Conservation (phyloP, 2,113 vertebrate species). For the Dascyllus trimaculatus region DNA sequence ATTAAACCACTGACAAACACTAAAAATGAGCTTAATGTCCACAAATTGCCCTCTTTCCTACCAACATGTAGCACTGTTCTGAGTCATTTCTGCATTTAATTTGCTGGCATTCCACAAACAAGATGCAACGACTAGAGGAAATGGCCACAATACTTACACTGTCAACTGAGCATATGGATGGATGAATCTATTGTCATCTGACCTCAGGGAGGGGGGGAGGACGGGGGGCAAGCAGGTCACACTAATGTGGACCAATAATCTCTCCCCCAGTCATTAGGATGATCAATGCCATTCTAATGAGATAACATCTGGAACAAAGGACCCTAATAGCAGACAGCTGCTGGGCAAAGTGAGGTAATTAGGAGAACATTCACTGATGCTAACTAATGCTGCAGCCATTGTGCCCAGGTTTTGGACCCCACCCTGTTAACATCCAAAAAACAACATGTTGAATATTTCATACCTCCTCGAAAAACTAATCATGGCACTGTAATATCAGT, state of each 20-base stretch:
- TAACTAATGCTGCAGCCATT: conserved; percentile 75
- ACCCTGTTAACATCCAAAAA: conserved; percentile 70
- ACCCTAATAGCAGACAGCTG: conserved; percentile 86
- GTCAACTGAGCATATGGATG: conserved; percentile 65
- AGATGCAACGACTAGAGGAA: conserved; percentile 14
- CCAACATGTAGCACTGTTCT: background rate
- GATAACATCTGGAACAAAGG: conserved; percentile 87
- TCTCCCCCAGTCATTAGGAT: conserved; percentile 79
- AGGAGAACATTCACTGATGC: conserved; percentile 72
- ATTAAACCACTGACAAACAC: conserved; percentile 26
- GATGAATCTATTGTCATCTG: conserved; percentile 60
- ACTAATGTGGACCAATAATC: conserved; percentile 80
- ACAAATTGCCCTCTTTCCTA: conserved; percentile 27
- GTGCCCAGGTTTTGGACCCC: conserved; percentile 68
- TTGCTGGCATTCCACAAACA: conserved; percentile 10
- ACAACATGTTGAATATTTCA: conserved; percentile 80
- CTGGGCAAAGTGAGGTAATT: conserved; percentile 80
- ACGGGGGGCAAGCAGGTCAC: conserved; percentile 63
- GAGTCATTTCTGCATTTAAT: background rate
- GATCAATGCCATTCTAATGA: conserved; percentile 85
- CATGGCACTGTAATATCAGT: conserved; percentile 50
- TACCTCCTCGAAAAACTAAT: conserved; percentile 68
- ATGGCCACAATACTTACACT: conserved; percentile 34
- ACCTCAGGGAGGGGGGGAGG: conserved; percentile 63
- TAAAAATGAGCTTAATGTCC: conserved; percentile 9